Evolutionary conservation across 2,888 invertebrate species (phyloP).

Genomic region (Agrotis segetum): DNA sequence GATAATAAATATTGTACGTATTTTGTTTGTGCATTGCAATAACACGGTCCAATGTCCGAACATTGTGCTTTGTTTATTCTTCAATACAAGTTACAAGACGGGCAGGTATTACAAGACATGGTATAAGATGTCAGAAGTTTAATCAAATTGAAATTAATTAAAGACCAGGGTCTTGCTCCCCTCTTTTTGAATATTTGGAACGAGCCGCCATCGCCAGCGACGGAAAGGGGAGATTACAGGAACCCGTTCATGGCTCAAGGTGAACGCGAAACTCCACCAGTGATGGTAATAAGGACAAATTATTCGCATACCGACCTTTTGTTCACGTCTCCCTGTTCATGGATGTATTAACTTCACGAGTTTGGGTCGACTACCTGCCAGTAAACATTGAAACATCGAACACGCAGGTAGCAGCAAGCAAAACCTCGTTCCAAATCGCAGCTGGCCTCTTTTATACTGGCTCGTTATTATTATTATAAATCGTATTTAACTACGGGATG

Average conservation of each 20-base stretch:
- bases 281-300: conserved; percentile 85
- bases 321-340: conserved; percentile 84
- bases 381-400: conserved; percentile 59
- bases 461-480: conserved; percentile 35
- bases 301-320: conserved; percentile 87
- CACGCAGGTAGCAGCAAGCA: conserved; percentile 63
- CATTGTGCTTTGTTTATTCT: conserved; percentile 3
- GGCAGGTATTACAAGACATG: background rate
- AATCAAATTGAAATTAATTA: conserved; percentile 69
- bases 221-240: conserved; percentile 78
- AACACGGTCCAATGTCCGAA: background rate
- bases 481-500: conserved; percentile 6
- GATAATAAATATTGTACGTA: too few species aligned
- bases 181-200: conserved; percentile 65
- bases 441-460: conserved; percentile 34
- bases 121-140: conserved; percentile 10
- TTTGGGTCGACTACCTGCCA: conserved; percentile 80
- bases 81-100: background rate
- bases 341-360: conserved; percentile 75
- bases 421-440: conserved; percentile 47
- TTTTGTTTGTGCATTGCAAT: background rate
- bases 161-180: conserved; percentile 63
- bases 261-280: conserved; percentile 80
- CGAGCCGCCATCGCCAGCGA: conserved; percentile 54
- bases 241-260: conserved; percentile 86